Percentiles rank a stretch among this genome's conserved stretches.
phyloP scores from a whole-genome alignment of 2,888 invertebrate species.

The Latrodectus elegans region DNA sequence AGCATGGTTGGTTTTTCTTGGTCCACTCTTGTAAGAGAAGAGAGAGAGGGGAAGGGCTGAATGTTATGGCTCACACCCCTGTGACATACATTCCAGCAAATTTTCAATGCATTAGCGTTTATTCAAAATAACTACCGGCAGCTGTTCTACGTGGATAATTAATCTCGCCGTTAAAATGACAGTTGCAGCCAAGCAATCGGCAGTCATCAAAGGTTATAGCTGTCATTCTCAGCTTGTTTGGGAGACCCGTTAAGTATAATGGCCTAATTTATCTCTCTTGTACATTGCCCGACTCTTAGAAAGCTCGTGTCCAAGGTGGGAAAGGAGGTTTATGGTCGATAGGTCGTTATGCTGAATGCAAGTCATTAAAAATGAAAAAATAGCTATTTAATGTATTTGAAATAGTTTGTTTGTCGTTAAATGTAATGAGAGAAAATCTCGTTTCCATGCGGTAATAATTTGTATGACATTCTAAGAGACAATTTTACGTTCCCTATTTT shows the following conservation, averaged over 20 bases:
- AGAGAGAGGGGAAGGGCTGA: too few relatives aligned
- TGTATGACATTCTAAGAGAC: too few relatives aligned
- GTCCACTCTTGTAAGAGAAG: not conserved
- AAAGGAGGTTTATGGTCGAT: too few relatives aligned
- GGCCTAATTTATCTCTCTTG: constrained; percentile 42
- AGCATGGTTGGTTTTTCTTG: constrained; percentile 14
- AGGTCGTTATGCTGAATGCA: constrained; percentile 19
- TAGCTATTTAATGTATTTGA: constrained; percentile 31
- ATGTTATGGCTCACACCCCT: too few relatives aligned
- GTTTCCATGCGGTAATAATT: too few relatives aligned
- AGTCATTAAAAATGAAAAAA: constrained; percentile 14
- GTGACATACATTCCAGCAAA: constrained; percentile 14
- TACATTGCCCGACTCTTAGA: too few relatives aligned
- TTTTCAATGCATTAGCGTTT: constrained; percentile 45
- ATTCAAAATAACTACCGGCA: constrained; percentile 47
- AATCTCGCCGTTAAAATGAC: constrained; percentile 48
- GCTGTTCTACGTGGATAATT: constrained; percentile 35
- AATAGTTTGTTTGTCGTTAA: constrained; percentile 31
- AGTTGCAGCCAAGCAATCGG: constrained; percentile 40
- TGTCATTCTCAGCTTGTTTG: constrained; percentile 58
- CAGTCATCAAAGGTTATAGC: constrained; percentile 58
- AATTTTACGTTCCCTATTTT: too few relatives aligned
- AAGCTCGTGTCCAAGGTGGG: too few relatives aligned
- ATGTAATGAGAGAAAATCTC: too few relatives aligned
- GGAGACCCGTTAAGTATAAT: constrained; percentile 50